Evolutionary conservation across 2,113 vertebrate genomes (phyloP).

Genomic region (Limnothrissa miodon): DNA sequence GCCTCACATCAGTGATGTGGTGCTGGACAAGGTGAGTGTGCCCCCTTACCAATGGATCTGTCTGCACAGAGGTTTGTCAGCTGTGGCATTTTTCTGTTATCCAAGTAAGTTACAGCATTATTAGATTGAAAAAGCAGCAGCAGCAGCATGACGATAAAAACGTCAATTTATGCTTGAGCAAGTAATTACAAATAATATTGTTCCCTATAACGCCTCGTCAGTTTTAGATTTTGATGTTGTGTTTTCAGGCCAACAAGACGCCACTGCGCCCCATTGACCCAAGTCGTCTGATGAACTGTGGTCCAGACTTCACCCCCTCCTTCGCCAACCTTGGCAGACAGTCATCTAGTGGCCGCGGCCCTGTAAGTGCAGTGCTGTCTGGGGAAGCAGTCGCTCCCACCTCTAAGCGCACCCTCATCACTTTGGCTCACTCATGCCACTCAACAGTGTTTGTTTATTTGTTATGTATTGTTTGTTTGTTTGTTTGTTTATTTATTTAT

Average conservation of each 20-base stretch:
- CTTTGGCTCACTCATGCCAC: too few species aligned
- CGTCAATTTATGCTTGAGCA: too few species aligned
- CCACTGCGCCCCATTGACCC: conserved; percentile 82
- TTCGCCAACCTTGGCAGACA: conserved; percentile 89
- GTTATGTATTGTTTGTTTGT: too few species aligned
- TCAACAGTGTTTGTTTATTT: too few species aligned
- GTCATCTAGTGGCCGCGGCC: conserved; percentile 79
- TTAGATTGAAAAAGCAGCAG: too few species aligned
- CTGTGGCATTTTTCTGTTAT: not conserved
- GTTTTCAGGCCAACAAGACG: conserved; percentile 86
- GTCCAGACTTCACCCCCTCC: conserved; percentile 93
- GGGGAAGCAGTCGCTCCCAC: too few species aligned
- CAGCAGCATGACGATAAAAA: too few species aligned
- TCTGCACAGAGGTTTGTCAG: not conserved
- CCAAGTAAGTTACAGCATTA: too few species aligned
- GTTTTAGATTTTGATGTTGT: not conserved
- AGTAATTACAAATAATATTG: too few species aligned
- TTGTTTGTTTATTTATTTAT: too few species aligned
- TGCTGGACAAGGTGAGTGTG: conserved; percentile 86
- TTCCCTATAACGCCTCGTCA: not conserved
- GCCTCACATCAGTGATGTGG: conserved; percentile 89
- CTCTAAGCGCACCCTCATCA: too few species aligned
- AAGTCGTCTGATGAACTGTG: conserved; percentile 81
- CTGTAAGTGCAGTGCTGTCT: conserved; percentile 61
- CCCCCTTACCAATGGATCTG: not conserved